Percentiles rank a stretch among this genome's conserved stretches.
Conservation (phyloP, 1,140 invertebrate genomes). For the Aphis craccivora region DNA sequence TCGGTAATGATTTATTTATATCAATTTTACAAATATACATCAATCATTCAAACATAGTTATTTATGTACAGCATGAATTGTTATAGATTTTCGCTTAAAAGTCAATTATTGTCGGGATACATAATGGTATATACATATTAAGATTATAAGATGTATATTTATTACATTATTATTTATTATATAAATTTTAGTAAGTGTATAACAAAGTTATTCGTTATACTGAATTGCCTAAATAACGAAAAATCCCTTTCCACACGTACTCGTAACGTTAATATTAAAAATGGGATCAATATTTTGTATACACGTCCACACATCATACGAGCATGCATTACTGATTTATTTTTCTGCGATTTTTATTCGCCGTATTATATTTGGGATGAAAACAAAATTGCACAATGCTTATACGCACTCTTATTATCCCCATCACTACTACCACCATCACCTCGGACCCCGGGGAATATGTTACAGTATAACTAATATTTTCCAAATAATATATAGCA, state of each 20-base stretch:
- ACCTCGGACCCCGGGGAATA: neutral
- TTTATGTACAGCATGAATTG: neutral
- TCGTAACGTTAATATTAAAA: neutral
- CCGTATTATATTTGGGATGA: neutral
- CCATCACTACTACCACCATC: neutral
- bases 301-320: neutral
- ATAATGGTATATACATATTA: neutral
- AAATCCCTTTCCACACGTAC: neutral
- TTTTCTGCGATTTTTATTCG: neutral
- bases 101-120: neutral
- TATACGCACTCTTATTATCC: neutral
- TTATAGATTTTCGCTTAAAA: neutral
- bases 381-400: neutral
- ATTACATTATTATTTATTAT: neutral
- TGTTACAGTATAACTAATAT: conserved; percentile 25
- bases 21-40: neutral
- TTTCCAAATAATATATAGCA: neutral
- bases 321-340: neutral
- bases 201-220: neutral
- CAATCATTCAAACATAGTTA: neutral
- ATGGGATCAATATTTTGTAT: neutral
- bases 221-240: neutral
- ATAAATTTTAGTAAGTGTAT: neutral
- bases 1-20: neutral
- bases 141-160: neutral